Percentiles rank a stretch among this genome's conserved stretches.
Evolutionary conservation across 2,113 vertebrate species (phyloP).

Genomic region (Paratilapia polleni): DNA sequence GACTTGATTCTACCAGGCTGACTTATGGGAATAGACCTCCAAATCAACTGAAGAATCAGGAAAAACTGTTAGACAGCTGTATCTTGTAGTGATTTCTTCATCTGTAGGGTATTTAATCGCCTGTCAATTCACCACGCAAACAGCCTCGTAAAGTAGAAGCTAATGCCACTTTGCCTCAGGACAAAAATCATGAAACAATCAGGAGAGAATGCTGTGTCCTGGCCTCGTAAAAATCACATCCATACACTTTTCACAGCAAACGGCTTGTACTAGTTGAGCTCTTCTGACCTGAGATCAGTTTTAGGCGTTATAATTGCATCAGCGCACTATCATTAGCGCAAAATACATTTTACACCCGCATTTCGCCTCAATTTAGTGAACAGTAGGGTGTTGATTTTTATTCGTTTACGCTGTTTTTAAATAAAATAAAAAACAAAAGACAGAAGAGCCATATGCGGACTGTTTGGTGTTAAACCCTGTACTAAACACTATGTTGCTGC

Average conservation of each 20-base stretch:
- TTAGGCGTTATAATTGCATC: neutral
- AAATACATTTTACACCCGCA: neutral
- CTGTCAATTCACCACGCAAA: slow-evolving; percentile 9
- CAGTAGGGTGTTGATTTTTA: neutral
- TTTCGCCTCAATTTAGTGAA: neutral
- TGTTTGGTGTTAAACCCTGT: neutral
- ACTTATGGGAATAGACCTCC: slow-evolving; percentile 12
- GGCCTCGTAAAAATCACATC: slow-evolving; percentile 37
- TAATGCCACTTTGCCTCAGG: neutral
- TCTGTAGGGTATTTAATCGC: neutral
- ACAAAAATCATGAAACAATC: slow-evolving; percentile 24
- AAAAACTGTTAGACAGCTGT: slow-evolving; percentile 46
- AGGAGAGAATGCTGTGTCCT: slow-evolving; percentile 23
- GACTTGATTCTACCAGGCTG: slow-evolving; percentile 20
- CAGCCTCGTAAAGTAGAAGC: neutral
- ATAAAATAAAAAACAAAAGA: neutral
- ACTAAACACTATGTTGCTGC: neutral
- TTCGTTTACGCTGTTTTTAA: neutral
- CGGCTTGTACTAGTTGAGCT: neutral
- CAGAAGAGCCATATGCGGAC: neutral
- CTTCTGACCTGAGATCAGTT: slow-evolving; percentile 19
- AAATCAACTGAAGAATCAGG: neutral
- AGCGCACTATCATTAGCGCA: neutral
- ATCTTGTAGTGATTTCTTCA: slow-evolving; percentile 15
- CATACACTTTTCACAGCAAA: neutral